A percentile compares a stretch with the other conserved stretches of the same genome.
Evolutionary conservation across 1,140 invertebrate species (phyloP).

Genomic region (Drosophila neocordata): DNA sequence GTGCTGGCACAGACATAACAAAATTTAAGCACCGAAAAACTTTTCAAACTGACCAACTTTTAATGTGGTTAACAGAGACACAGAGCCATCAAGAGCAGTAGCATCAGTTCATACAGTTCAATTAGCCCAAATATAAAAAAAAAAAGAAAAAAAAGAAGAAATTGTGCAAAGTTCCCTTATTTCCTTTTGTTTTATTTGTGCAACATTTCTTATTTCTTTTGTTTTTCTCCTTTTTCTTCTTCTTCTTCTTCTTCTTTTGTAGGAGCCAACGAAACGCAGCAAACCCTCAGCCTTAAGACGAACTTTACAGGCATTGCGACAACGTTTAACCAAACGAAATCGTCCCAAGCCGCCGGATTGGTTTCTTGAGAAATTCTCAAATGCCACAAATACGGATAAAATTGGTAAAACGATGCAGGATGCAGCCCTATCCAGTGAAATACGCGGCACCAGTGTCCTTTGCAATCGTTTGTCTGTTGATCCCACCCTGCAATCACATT

Average conservation of each 20-base stretch:
- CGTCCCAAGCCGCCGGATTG: slow-evolving; percentile 85
- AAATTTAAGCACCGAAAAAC: slow-evolving; percentile 60
- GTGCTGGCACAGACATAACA: slow-evolving; percentile 53
- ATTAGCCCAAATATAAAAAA: too few relatives aligned
- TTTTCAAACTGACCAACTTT: slow-evolving; percentile 64
- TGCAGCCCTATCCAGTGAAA: slow-evolving; percentile 83
- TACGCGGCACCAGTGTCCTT: slow-evolving; percentile 82
- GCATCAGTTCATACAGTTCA: slow-evolving; percentile 7
- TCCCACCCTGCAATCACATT: slow-evolving; percentile 86
- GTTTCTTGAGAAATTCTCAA: slow-evolving; percentile 86
- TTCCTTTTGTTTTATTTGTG: slow-evolving; percentile 5
- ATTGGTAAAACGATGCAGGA: slow-evolving; percentile 79
- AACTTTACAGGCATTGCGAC: slow-evolving; percentile 76
- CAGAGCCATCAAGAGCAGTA: slow-evolving; percentile 19
- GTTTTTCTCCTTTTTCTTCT: background rate
- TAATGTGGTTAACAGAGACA: slow-evolving; percentile 59
- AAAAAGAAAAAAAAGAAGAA: background rate
- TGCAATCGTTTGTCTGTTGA: slow-evolving; percentile 86
- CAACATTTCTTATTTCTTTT: slow-evolving; percentile 42
- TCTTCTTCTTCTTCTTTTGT: background rate
- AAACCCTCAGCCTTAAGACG: slow-evolving; percentile 77
- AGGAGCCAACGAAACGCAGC: slow-evolving; percentile 72
- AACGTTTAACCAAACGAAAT: slow-evolving; percentile 78
- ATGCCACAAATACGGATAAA: slow-evolving; percentile 81
- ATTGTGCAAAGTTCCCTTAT: background rate